Percentiles rank a stretch among this genome's conserved stretches.
These are phyloP conservation scores for Protonemura montana DNA, from an alignment of 2,888 invertebrate genomes.

Conservation along the genomic window DNA sequence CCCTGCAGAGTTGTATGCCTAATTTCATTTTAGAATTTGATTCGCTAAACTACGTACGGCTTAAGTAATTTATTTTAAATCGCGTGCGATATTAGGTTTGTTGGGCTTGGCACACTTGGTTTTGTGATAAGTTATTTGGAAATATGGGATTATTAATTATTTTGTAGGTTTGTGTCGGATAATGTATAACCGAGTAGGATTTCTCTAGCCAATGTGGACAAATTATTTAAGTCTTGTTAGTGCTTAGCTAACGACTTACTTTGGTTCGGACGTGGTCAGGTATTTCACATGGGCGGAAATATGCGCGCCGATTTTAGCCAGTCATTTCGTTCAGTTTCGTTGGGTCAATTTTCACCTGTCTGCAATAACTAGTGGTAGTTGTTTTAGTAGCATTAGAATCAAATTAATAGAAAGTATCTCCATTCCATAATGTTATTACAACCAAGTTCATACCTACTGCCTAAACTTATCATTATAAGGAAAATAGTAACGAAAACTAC, in stretches of 20 bases:
- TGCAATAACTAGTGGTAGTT: constrained; percentile 38
- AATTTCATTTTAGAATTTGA: not conserved
- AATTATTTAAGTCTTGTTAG: not conserved
- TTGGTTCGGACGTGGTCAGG: not conserved
- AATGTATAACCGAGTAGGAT: not conserved
- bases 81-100: not conserved
- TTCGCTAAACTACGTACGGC: not conserved
- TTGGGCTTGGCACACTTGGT: not conserved
- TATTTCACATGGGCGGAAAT: not conserved
- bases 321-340: constrained; percentile 29
- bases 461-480: not conserved
- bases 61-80: not conserved
- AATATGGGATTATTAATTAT: not conserved
- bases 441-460: constrained; percentile 7
- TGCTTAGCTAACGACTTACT: not conserved
- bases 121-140: not conserved
- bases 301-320: constrained; percentile 27
- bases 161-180: not conserved
- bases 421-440: constrained; percentile 30
- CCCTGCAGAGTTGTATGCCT: not conserved
- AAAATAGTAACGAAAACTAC: not conserved
- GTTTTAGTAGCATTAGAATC: not conserved
- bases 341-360: not conserved
- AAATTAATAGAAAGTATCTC: constrained; percentile 30
- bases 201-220: not conserved